Evolutionary conservation across 2,797 vertebrate genomes (phyloP), one percentile per base, ranked within the genome.

Genomic region (Dermochelys coriacea): DNA sequence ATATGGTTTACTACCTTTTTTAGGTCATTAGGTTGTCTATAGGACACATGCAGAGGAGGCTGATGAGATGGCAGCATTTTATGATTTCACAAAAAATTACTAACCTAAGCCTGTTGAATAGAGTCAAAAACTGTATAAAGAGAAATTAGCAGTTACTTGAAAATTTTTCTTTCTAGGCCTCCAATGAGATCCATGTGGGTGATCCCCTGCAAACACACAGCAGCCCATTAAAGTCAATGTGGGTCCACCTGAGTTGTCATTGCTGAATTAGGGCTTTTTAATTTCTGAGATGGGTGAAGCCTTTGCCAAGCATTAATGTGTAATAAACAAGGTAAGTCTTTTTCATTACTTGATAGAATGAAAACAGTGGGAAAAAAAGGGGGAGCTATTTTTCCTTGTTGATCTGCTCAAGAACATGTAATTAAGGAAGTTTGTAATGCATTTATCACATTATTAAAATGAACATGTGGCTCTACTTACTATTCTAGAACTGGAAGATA

Each of bases 231-330:
- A 94, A 88, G 90, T 90, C 34, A 91, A 75, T 90, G 82, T 50
- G 61, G 91, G 71, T 91, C 82, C 84, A 93, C 25, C 61, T 19
- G 86, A 71, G 85, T n/a, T 79, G 25, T 94, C 86, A 84, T 81
- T 83, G 68, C 91, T 55, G 82, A 85, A 84, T 84, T 19, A 94
- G 18, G 92, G 29, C 49, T 75, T 50, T 95, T 91, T 86, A 50
- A 61, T 86, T 68, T 89, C 71, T 90, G 93, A 85, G 64, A 92
- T 52, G n/a, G 41, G 64, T 85, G 54, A 94, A 91, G 54, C 5
- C 50, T 57, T 91, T 80, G 83, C 19, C 79, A 93, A 95, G 84
- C n/a, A 89, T 27, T 59, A 93, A 71, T 64, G 91, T 92, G 89
- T 83, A 90, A 37, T 12, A 2, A 85, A 87, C 68, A 57, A 91